Evolutionary conservation across 2,797 vertebrate genomes (phyloP).

Genomic region (Pyrocephalus nanus): DNA sequence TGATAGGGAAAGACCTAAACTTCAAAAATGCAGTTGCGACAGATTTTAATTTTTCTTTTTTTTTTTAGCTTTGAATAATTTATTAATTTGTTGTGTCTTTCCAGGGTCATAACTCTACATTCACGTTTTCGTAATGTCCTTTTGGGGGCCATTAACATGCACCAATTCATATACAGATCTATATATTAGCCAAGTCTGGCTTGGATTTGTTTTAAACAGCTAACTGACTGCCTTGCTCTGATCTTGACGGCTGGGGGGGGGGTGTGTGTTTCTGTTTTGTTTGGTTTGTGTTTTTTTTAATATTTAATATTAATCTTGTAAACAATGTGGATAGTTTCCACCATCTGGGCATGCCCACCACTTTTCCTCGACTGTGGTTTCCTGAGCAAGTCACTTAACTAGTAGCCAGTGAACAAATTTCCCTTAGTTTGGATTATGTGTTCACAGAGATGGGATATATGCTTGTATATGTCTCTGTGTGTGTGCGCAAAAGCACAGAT

Average conservation of each 20-base stretch:
- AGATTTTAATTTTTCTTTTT: neutral
- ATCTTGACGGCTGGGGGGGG: neutral
- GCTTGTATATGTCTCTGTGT: neutral
- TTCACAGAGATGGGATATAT: neutral
- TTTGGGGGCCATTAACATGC: conserved; percentile 11
- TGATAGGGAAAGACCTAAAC: conserved; percentile 10
- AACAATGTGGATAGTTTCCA: conserved; percentile 22
- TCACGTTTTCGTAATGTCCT: conserved; percentile 29
- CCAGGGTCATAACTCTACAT: conserved; percentile 29
- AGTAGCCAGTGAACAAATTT: neutral
- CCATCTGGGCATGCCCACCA: neutral
- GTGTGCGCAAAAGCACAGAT: neutral
- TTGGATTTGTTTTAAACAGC: conserved; percentile 69
- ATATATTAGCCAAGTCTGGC: conserved; percentile 60
- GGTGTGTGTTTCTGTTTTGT: neutral
- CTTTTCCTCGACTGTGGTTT: neutral
- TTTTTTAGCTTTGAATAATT: conserved; percentile 27
- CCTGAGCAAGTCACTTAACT: neutral
- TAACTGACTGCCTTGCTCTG: conserved; percentile 53
- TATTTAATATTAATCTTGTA: conserved; percentile 58
- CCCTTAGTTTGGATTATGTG: neutral
- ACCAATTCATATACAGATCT: conserved; percentile 44
- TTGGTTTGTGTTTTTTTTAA: neutral
- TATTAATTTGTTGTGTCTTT: conserved; percentile 50
- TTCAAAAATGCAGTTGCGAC: conserved; percentile 8